Conservation (phyloP, 2,113 vertebrate genomes). For the Cyanoramphus novaezelandiae region DNA sequence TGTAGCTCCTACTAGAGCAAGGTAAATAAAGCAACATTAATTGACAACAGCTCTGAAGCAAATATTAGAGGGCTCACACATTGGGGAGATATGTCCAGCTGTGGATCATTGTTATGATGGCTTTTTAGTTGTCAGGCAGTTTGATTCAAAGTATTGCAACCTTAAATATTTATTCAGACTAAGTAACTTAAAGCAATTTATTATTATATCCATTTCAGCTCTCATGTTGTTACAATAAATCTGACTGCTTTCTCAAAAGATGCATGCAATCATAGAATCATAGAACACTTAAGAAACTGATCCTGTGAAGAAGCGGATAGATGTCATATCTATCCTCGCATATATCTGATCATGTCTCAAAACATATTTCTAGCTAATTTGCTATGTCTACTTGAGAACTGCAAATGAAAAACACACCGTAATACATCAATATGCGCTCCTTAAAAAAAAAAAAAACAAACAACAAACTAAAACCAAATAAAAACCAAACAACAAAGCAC, state of each 20-base stretch:
- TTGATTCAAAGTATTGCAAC: neutral
- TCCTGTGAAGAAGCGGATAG: neutral
- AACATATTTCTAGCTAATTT: neutral
- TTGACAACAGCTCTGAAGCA: neutral
- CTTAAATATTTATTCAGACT: neutral
- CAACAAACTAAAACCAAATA: too few relatives aligned
- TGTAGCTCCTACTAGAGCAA: neutral
- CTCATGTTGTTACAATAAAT: neutral
- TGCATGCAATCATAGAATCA: neutral
- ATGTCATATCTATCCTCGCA: neutral
- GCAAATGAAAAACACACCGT: neutral
- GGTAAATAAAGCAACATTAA: neutral
- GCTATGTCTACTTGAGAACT: neutral
- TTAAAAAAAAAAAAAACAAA: neutral
- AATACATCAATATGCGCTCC: neutral
- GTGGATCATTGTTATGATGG: neutral
- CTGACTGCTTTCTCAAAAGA: neutral
- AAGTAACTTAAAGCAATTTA: neutral
- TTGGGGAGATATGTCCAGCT: neutral
- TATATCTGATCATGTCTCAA: neutral
- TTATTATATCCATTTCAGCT: neutral
- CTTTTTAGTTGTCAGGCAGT: neutral
- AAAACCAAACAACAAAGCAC: neutral
- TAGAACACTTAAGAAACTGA: neutral
- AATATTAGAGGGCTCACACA: neutral